Conservation (phyloP, 2,888 invertebrate genomes). For the Galerucella calmariensis region DNA sequence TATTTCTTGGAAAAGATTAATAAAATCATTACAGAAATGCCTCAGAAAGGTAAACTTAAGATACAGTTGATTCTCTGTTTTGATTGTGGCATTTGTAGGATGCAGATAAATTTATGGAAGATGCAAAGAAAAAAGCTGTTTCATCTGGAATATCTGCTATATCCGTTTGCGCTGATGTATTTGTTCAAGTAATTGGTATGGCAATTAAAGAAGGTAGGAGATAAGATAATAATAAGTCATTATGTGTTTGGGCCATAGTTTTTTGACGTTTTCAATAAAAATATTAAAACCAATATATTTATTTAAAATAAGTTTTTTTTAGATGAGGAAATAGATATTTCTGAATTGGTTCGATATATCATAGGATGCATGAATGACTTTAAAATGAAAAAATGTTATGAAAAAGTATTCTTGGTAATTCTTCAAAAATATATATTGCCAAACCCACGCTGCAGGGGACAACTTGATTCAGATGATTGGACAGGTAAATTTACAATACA, state of each 20-base stretch:
- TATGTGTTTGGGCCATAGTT: neutral
- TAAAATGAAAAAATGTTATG: conserved; percentile 58
- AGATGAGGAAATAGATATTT: conserved; percentile 46
- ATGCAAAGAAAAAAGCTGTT: conserved; percentile 46
- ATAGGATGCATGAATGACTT: conserved; percentile 50
- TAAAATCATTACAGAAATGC: conserved; percentile 47
- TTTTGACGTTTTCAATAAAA: too few species aligned
- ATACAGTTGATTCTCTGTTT: neutral
- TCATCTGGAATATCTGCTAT: conserved; percentile 29
- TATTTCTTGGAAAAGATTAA: conserved; percentile 45
- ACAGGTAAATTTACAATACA: conserved; percentile 63
- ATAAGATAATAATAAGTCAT: conserved; percentile 2
- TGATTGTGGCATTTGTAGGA: conserved; percentile 41
- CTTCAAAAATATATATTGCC: conserved; percentile 69
- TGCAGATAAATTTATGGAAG: conserved; percentile 46
- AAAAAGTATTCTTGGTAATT: conserved; percentile 69
- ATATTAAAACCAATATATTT: neutral
- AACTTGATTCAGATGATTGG: conserved; percentile 69
- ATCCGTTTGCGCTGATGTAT: conserved; percentile 45
- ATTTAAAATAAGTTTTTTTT: conserved; percentile 24
- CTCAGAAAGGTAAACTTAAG: conserved; percentile 47
- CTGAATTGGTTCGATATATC: conserved; percentile 49
- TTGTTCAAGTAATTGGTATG: conserved; percentile 46
- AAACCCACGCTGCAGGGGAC: conserved; percentile 66
- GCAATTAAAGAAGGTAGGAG: conserved; percentile 47